phyloP scores from a whole-genome alignment of 2,797 vertebrate genomes.

The Enteromius trimaculatus region DNA sequence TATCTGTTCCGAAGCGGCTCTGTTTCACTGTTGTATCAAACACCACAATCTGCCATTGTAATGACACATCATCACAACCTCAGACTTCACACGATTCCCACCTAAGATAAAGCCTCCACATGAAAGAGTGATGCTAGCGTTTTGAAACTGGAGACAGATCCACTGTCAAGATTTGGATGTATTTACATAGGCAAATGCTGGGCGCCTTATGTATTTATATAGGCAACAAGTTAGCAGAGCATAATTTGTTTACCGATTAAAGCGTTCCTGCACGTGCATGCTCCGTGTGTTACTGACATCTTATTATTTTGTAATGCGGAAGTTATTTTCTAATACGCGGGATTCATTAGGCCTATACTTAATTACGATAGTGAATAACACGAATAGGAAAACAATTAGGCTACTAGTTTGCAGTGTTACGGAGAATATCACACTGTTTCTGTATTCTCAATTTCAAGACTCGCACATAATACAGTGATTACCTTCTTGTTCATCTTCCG shows the following conservation, averaged over 20 bases:
- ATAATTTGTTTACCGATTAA: not conserved
- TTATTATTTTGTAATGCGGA: not conserved
- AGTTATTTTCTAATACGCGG: not conserved
- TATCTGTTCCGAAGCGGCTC: not conserved
- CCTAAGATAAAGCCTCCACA: constrained; percentile 44
- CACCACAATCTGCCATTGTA: not conserved
- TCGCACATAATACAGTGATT: too few species aligned
- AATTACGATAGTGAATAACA: not conserved
- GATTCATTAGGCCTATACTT: not conserved
- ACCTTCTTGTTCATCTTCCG: not conserved
- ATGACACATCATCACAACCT: constrained; percentile 30
- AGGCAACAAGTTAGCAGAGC: not conserved
- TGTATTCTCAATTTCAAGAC: too few species aligned
- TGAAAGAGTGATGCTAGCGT: constrained; percentile 29
- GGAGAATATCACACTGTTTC: not conserved
- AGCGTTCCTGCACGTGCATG: not conserved
- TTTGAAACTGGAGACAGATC: constrained; percentile 54
- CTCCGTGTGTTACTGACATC: not conserved
- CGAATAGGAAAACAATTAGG: not conserved
- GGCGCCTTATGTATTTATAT: not conserved
- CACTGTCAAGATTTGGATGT: constrained; percentile 26
- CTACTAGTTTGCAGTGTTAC: not conserved
- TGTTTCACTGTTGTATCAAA: constrained; percentile 18
- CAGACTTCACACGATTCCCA: constrained; percentile 47
- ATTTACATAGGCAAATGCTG: not conserved